Percentiles rank a stretch among this genome's conserved stretches.
phyloP scores from a whole-genome alignment of 1,140 invertebrate species.

The Whitmania pigra region DNA sequence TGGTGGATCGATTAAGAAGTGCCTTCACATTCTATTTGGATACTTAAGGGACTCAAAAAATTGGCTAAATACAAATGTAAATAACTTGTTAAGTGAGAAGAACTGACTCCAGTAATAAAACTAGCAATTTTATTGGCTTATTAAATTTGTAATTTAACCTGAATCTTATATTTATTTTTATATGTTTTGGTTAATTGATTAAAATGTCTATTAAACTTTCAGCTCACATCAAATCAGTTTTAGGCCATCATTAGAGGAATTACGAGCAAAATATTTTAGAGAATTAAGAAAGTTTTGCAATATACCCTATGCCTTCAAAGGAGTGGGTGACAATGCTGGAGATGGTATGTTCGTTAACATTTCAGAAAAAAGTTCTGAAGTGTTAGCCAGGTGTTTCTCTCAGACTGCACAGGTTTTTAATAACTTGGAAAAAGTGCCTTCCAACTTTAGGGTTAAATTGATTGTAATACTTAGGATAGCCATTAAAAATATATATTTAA shows the following conservation, averaged over 20 bases:
- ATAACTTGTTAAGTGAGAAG: too few relatives aligned
- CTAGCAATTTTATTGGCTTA: too few relatives aligned
- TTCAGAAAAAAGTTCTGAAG: neutral
- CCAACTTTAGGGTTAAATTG: slow-evolving; percentile 16
- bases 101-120: too few relatives aligned
- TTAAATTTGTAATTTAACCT: too few relatives aligned
- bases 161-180: neutral
- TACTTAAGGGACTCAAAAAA: too few relatives aligned
- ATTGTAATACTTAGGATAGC: slow-evolving; percentile 22
- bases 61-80: too few relatives aligned
- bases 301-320: slow-evolving; percentile 73
- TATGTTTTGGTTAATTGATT: neutral
- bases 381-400: slow-evolving; percentile 2
- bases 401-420: slow-evolving; percentile 32
- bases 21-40: too few relatives aligned
- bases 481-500: too few relatives aligned
- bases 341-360: slow-evolving; percentile 45
- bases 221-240: slow-evolving; percentile 41
- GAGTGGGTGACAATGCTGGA: slow-evolving; percentile 34
- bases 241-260: slow-evolving; percentile 68
- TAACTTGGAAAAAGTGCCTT: neutral
- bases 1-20: too few relatives aligned
- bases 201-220: slow-evolving; percentile 13
- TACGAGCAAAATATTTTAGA: slow-evolving; percentile 73
- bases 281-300: slow-evolving; percentile 74